phyloP scores from a whole-genome alignment of 2,797 vertebrate species.

The Syngnathus rostellatus region DNA sequence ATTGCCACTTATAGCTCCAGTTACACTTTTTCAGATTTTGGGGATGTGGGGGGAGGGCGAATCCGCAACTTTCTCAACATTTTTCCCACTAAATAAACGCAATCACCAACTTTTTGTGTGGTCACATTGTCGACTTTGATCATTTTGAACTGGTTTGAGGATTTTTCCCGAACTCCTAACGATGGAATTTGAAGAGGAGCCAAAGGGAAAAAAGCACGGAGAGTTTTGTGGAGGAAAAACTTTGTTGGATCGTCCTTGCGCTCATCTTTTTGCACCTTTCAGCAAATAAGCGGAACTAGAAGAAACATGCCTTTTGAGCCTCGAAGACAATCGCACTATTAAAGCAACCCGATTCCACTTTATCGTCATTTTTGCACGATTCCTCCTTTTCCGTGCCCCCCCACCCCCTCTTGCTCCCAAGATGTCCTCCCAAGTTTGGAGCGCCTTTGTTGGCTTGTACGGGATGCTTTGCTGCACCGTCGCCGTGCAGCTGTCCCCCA shows the following conservation, averaged over 20 bases:
- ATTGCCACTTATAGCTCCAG: slow-evolving; percentile 51
- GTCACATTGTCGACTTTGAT: neutral
- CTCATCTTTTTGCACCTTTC: neutral
- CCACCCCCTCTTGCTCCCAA: slow-evolving; percentile 38
- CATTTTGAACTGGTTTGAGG: neutral
- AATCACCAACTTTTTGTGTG: neutral
- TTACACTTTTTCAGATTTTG: slow-evolving; percentile 69
- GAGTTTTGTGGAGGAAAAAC: neutral
- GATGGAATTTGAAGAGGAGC: neutral
- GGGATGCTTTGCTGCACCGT: slow-evolving; percentile 57
- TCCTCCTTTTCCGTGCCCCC: slow-evolving; percentile 1
- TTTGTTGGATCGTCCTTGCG: slow-evolving; percentile 3
- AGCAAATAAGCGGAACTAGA: neutral
- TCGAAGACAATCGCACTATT: neutral
- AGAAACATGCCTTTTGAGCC: neutral
- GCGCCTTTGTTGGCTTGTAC: slow-evolving; percentile 66
- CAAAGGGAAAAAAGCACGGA: neutral
- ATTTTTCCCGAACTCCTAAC: neutral
- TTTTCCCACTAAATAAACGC: neutral
- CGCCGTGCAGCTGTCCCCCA: slow-evolving; percentile 43
- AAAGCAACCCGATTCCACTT: neutral
- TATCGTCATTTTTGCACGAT: slow-evolving; percentile 8
- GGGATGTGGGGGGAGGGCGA: slow-evolving; percentile 44
- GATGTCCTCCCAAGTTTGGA: slow-evolving; percentile 67
- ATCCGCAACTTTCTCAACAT: slow-evolving; percentile 39